phyloP scores from a whole-genome alignment of 2,888 invertebrate genomes.

The Saturnia pavonia region DNA sequence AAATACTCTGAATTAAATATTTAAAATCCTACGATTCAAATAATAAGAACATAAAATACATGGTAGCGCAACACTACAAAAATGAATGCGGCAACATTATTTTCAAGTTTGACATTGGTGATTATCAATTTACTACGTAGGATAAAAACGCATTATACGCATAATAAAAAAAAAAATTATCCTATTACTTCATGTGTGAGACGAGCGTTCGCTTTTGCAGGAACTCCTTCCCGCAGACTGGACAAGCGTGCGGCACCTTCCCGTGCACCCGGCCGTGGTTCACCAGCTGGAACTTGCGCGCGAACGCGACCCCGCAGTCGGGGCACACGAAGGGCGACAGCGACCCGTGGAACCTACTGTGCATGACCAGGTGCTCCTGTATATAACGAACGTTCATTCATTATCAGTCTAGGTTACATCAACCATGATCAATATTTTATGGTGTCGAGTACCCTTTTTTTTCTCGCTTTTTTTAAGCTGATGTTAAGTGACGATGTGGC shows the following conservation, averaged over 20 bases:
- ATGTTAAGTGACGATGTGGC: no score
- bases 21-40: no score
- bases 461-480: no score
- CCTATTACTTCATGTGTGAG: constrained; percentile 87
- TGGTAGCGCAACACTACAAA: background rate
- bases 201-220: constrained; percentile 91
- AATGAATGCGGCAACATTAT: no score
- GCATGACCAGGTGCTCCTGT: constrained; percentile 88
- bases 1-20: no score
- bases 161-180: constrained; percentile 30
- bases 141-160: constrained; percentile 17
- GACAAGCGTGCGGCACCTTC: constrained; percentile 90
- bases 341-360: constrained; percentile 96
- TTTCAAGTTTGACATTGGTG: no score
- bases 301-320: constrained; percentile 93
- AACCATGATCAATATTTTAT: no score
- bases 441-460: no score
- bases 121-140: no score
- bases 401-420: no score
- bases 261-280: constrained; percentile 92
- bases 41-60: no score
- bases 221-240: constrained; percentile 92
- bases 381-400: constrained; percentile 6
- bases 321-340: constrained; percentile 96
- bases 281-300: constrained; percentile 92